Evolutionary conservation across 2,113 vertebrate species (phyloP).

Genomic region (Donacobius atricapilla): DNA sequence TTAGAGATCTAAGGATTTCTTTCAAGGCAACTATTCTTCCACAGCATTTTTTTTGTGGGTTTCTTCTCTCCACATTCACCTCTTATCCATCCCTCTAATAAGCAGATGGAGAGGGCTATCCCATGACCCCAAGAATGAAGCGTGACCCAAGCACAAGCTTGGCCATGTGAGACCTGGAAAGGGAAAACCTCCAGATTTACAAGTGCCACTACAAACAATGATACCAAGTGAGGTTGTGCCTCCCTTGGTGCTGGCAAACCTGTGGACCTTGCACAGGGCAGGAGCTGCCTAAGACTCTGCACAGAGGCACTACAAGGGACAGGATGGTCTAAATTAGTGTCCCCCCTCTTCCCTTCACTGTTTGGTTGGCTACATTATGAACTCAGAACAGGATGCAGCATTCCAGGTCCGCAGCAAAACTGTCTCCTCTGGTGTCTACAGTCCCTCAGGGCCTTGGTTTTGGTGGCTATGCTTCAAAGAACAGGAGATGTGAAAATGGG

Average conservation of each 20-base stretch:
- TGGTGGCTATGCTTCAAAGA: not conserved
- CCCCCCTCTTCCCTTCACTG: not conserved
- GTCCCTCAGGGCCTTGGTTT: not conserved
- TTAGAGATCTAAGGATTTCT: not conserved
- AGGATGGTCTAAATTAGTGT: fast-evolving
- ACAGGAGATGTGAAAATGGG: not conserved
- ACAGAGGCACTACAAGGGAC: not conserved
- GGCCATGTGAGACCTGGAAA: not conserved
- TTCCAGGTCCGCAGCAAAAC: not conserved
- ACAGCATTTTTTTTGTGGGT: not conserved
- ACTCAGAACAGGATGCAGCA: not conserved
- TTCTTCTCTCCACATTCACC: not conserved
- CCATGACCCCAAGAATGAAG: not conserved
- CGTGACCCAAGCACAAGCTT: not conserved
- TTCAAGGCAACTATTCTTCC: not conserved
- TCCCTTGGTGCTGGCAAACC: not conserved
- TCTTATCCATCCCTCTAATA: not conserved
- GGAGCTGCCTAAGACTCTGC: not conserved
- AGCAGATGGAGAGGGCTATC: not conserved
- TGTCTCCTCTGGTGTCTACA: not conserved
- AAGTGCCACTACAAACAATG: not conserved
- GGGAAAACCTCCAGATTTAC: not conserved
- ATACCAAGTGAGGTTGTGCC: not conserved
- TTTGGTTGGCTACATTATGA: not conserved
- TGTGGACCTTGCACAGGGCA: fast-evolving